Evolutionary conservation across 2,797 vertebrate species (phyloP).

Genomic region (Myotis planiceps): DNA sequence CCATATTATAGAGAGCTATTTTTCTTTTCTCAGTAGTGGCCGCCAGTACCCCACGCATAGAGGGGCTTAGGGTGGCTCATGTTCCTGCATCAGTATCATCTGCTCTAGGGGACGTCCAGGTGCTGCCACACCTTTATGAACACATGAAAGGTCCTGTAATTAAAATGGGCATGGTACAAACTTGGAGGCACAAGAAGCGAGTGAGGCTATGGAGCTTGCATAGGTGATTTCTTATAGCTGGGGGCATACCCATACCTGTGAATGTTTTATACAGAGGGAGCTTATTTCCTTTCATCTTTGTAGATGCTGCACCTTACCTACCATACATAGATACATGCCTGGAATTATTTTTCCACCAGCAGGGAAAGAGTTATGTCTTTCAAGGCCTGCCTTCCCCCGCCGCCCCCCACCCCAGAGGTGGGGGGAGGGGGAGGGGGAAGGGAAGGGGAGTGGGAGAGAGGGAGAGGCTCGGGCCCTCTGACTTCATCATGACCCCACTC

Average conservation of each 20-base stretch:
- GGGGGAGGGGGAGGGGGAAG: accelerated
- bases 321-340: background rate
- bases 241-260: background rate
- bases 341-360: background rate
- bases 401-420: too few relatives aligned
- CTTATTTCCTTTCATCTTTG: background rate
- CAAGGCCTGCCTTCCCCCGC: background rate
- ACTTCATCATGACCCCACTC: background rate
- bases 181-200: background rate
- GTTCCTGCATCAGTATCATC: background rate
- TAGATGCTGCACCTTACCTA: background rate
- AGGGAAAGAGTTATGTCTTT: background rate
- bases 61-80: background rate
- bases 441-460: too few relatives aligned
- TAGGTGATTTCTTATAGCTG: background rate
- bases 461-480: background rate
- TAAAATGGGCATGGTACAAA: background rate
- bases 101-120: background rate
- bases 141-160: background rate
- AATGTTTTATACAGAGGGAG: background rate
- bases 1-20: conserved; percentile 73
- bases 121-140: background rate
- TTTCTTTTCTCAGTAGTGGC: background rate
- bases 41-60: accelerated
- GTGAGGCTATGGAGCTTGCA: background rate